Base-by-base conservation (phyloP, 2,888 invertebrate genomes). In the Metacarcinus magister region DNA sequence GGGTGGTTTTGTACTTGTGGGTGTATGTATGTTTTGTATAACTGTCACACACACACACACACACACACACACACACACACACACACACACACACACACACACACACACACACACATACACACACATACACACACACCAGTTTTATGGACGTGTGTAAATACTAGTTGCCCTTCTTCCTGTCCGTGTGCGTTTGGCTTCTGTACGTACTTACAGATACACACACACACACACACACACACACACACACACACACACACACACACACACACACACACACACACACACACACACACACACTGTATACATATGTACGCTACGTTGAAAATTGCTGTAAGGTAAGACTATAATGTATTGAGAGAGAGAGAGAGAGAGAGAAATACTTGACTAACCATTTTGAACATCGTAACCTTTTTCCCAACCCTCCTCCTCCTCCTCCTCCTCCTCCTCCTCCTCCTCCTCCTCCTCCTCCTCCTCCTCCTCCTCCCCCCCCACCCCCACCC, bases 341-440 rank as follows among this genome's bases (percentile, higher is more conserved):
- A n/a, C n/a, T n/a, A n/a, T n/a, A n/a, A n/a, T n/a, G n/a, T n/a
- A 82, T 8, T 13, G 82, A 32, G 82, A 82, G 32, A 32, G 32
- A 82, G 82, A 82, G 82, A 82, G 82, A 82, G 82, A 82, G 82
- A 82, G 82, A 82, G 82, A 82, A 32, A 82, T 28, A 8, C 5
- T 67, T n/a, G 67, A 5, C 7, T 67, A 82, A 32, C 4, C 82
- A 82, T 82, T 23, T 16, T 67, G 67, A 67, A 82, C 82, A 82
- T 82, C 82, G 32, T 82, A 82, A 82, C 82, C 82, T 82, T 82
- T 82, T 82, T 32, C 28, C 75, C 2, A 28, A 3, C 13, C 32
- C 5, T 5, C 32, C 82, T 32, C 32, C 82, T 32, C 32, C 82
- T 32, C 32, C 82, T 82, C 32, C 82, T 32, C 32, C 67, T 23